Base-by-base conservation (phyloP, 35 echinoderm and acorn worm species). In the Anneissia japonica region DNA sequence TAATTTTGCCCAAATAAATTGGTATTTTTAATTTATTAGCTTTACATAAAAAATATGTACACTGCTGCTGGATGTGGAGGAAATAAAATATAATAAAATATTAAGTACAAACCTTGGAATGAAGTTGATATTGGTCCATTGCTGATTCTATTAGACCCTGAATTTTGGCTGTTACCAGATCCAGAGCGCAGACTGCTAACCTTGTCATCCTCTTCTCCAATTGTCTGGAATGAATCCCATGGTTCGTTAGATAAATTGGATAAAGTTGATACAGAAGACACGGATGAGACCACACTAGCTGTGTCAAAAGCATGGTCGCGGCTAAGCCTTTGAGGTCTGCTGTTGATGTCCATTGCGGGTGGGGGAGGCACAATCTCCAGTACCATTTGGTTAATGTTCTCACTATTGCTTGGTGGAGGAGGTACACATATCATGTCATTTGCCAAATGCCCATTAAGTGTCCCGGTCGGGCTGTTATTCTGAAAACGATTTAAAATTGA, bases 221-320 rank as follows among this genome's bases (percentile, higher is more conserved):
- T 81, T 37, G 79, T 38, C 35, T 64, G 51, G 79, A 30, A 81
- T 19, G 36, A 81, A 35, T 81, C n/a, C 38, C 79, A 81, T 26
- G n/a, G 38, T 37, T 81, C 34, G 23, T 39, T 92, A 30, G 79
- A 83, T 36, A 84, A 87, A 30, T 85, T 98, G 0, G 96, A 99
- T 73, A 99, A 74, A 23, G 96, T 94, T 35, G 96, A 99, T 36
- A 89, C 78, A 31, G 96, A 94, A 11, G 96, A 99, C 74, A 90
- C 75, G 9, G 92, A 94, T 40, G 92, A 94, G n/a, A 93, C 87
- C 23, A 93, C 86, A 75, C 92, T 99, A 29, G 86, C 89, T 10
- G 89, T 94, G 56, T 99, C 96, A 39, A 87, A 86, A 0, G 79
- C 85, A 74, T 89, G 86, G 38, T 94, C 95, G 0, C 85, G 84